phyloP scores from a whole-genome alignment of 1,140 invertebrate genomes.

The Ooceraea biroi region DNA sequence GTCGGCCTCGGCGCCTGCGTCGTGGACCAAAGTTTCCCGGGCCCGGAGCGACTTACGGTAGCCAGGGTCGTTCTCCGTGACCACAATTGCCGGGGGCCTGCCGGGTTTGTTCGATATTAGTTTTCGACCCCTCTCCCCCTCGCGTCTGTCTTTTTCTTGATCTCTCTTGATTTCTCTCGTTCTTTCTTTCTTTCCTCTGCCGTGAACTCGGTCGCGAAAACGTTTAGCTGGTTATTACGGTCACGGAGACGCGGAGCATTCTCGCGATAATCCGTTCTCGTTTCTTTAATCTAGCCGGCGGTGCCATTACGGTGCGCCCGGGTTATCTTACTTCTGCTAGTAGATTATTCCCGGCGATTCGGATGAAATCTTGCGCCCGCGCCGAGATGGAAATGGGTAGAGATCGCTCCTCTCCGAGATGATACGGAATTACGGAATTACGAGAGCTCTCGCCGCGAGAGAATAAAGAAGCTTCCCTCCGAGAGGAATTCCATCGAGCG shows the following conservation, averaged over 20 bases:
- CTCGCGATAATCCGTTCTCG: constrained; percentile 69
- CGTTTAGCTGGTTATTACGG: constrained; percentile 84
- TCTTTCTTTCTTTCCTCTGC: constrained; percentile 32
- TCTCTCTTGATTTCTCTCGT: constrained; percentile 5
- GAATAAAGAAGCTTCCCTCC: neutral
- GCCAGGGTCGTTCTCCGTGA: constrained; percentile 73
- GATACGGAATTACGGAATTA: constrained; percentile 50
- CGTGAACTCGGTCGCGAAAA: constrained; percentile 74
- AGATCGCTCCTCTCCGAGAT: constrained; percentile 38
- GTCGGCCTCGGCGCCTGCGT: neutral
- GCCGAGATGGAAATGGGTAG: constrained; percentile 41
- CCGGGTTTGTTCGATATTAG: constrained; percentile 82
- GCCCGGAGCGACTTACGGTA: constrained; percentile 64
- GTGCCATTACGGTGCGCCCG: constrained; percentile 8
- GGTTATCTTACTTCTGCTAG: constrained; percentile 33
- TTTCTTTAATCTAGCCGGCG: constrained; percentile 79
- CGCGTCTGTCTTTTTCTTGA: neutral
- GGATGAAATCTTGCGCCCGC: constrained; percentile 47
- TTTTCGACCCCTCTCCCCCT: constrained; percentile 79
- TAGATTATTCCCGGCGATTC: constrained; percentile 40
- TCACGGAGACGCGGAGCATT: constrained; percentile 69
- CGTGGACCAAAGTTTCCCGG: constrained; percentile 73
- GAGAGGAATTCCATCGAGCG: neutral
- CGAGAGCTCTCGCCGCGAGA: neutral
- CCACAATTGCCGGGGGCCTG: constrained; percentile 81